Evolutionary conservation across 2,888 invertebrate species (phyloP), one percentile per base, ranked within the genome.

Genomic region (Diplazon laetatorius): DNA sequence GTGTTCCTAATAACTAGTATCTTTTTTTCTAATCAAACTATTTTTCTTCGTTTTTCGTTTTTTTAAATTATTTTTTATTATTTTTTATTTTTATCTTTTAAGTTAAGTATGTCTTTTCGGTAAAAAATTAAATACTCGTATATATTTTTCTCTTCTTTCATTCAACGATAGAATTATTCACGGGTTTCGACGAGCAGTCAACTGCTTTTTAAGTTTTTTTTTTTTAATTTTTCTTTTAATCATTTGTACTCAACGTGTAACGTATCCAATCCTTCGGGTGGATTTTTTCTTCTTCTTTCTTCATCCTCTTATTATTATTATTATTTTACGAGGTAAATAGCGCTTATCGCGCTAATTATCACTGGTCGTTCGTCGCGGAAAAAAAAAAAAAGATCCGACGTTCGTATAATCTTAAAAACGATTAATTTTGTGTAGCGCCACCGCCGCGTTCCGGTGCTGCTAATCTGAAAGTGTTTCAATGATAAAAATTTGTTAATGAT

Each of bases 361-460:
- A 62, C 44, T 25, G 62, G 62, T 44, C 1, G 12, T 39, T 39
- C n/a, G n/a, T n/a, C n/a, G n/a, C n/a, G n/a, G n/a, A n/a, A n/a
- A n/a, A n/a, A n/a, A n/a, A n/a, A n/a, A n/a, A n/a, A 12, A 20
- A n/a, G 12, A 20, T 20, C 12, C 18, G 14, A 48, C 12, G 35
- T 57, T 46, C n/a, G n/a, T 14, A 10, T 52, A 14, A 35, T 25
- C 14, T 46, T 14, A 35, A 30, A 37, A 37, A 46, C 10, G 3
- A 20, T 65, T 80, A 69, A 44, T 65, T 42, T 57, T 46, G 46
- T 1, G 46, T 50, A 42, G 52, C 14, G 20, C 57, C 44, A 63
- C 52, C 63, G 22, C 80, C 59, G 66, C 89, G 85, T 35, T 87
- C 86, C 35, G 89, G 89, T 16, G 87, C 69, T 18, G 85, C 86